Percentiles rank a stretch among this genome's conserved stretches.
Evolutionary conservation across 1,140 invertebrate species (phyloP).

Genomic region (Babylonia areolata): DNA sequence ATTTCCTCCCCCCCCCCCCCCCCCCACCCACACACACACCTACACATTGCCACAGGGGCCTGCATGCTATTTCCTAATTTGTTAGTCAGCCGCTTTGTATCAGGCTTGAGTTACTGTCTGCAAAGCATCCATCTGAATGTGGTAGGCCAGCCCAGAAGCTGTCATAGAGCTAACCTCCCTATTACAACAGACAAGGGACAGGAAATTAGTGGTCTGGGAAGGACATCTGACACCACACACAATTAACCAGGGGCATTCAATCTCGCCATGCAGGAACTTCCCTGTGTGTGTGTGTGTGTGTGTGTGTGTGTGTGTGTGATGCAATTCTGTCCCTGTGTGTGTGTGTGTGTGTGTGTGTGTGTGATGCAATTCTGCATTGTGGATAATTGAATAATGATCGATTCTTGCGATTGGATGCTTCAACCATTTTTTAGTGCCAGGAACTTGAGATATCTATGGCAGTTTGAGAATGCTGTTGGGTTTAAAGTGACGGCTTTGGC

Average conservation of each 20-base stretch:
- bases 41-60: background rate
- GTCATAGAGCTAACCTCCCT: background rate
- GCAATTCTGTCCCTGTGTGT: background rate
- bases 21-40: too few relatives aligned
- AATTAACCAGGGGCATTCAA: too few relatives aligned
- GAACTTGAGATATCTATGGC: too few relatives aligned
- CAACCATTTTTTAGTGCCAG: too few relatives aligned
- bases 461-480: too few relatives aligned
- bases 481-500: too few relatives aligned
- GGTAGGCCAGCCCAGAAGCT: background rate
- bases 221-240: background rate
- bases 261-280: too few relatives aligned
- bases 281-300: conserved; percentile 8
- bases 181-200: background rate
- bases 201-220: background rate
- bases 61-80: conserved; percentile 1
- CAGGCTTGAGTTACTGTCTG: background rate
- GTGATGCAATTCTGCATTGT: too few relatives aligned
- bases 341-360: background rate
- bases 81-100: background rate
- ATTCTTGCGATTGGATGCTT: too few relatives aligned
- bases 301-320: background rate
- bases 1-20: conserved; percentile 3
- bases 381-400: too few relatives aligned
- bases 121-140: background rate